A percentile compares a stretch with the other conserved stretches of the same genome.
phyloP scores from a whole-genome alignment of 2,888 invertebrate genomes.

The Metellina segmentata region DNA sequence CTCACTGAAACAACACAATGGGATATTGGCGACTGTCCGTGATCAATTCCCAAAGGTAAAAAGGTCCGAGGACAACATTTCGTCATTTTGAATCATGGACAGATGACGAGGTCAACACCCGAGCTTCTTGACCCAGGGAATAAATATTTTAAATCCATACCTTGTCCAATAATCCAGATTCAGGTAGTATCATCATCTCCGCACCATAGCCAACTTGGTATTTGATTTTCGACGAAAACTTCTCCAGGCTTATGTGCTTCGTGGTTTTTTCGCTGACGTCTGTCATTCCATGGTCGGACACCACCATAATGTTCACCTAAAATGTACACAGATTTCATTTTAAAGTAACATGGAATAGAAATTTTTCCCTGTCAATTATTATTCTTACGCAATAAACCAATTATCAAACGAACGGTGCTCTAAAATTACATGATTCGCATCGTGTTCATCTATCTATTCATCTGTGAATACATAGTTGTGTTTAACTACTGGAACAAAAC shows the following conservation, averaged over 20 bases:
- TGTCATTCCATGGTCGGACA: conserved; percentile 81
- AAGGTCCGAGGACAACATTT: too few species aligned
- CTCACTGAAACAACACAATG: too few species aligned
- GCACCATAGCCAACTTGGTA: conserved; percentile 34
- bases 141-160: background rate
- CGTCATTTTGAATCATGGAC: too few species aligned
- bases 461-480: background rate
- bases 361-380: too few species aligned
- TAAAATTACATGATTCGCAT: too few species aligned
- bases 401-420: too few species aligned
- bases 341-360: too few species aligned
- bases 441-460: too few species aligned
- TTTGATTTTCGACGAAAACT: conserved; percentile 41
- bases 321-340: background rate
- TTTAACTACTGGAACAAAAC: background rate
- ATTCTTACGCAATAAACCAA: too few species aligned
- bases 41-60: too few species aligned
- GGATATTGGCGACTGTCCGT: too few species aligned
- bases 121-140: background rate
- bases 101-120: too few species aligned
- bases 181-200: conserved; percentile 17
- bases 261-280: conserved; percentile 63
- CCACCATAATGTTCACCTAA: conserved; percentile 80
- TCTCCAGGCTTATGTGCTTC: conserved; percentile 35
- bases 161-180: conserved; percentile 32